phyloP scores from a whole-genome alignment of 2,113 vertebrate genomes.

The Pseudolaguvia tuberculata region DNA sequence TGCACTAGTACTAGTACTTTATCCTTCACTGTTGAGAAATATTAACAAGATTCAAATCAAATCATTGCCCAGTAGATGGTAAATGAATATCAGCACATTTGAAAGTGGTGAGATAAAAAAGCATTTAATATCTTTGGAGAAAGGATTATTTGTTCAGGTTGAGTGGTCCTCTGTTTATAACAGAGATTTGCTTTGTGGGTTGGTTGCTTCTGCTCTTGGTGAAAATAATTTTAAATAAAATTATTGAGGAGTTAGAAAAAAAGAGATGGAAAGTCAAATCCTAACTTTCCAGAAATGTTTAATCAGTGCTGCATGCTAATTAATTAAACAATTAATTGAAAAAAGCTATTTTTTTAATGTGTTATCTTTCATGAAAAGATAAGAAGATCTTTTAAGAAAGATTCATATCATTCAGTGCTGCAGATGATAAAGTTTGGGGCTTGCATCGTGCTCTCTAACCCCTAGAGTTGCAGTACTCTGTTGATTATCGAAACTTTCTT shows the following conservation, averaged over 20 bases:
- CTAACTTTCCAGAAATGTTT: slow-evolving; percentile 46
- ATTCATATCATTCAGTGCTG: background rate
- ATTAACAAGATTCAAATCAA: background rate
- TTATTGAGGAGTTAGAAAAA: slow-evolving; percentile 37
- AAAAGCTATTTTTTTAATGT: too few species aligned
- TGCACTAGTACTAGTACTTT: background rate
- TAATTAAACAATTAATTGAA: background rate
- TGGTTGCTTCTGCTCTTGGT: slow-evolving; percentile 44
- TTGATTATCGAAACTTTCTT: slow-evolving; percentile 2
- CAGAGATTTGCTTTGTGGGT: slow-evolving; percentile 60
- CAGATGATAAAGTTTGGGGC: background rate
- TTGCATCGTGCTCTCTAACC: background rate
- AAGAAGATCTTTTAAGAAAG: too few species aligned
- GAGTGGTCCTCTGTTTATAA: slow-evolving; percentile 17
- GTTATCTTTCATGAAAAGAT: too few species aligned
- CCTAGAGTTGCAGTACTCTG: background rate
- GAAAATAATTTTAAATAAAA: slow-evolving; percentile 38
- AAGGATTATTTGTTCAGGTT: slow-evolving; percentile 27
- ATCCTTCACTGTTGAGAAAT: background rate
- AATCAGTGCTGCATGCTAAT: slow-evolving; percentile 26
- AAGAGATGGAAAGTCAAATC: slow-evolving; percentile 22
- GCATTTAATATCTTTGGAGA: background rate
- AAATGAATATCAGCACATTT: slow-evolving; percentile 16
- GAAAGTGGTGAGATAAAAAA: background rate
- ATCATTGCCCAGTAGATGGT: background rate